A percentile compares a stretch with the other conserved stretches of the same genome.
Evolutionary conservation across 2,888 invertebrate species (phyloP).

Genomic region (Ecdyonurus torrentis): DNA sequence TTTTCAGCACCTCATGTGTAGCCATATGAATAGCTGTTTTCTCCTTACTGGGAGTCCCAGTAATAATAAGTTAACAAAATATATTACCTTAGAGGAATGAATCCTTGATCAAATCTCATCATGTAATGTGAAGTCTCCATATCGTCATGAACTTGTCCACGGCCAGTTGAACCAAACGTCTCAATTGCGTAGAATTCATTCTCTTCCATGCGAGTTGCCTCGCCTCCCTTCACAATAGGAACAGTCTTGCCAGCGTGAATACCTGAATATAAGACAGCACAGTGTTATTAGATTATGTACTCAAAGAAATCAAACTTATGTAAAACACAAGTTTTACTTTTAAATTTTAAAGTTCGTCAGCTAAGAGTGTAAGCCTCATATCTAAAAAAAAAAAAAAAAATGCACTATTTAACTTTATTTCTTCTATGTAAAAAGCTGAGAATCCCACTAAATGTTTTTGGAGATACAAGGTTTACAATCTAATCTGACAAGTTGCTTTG

Average conservation of each 20-base stretch:
- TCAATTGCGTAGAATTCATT: constrained; percentile 99
- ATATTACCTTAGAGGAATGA: constrained; percentile 67
- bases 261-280: constrained; percentile 29
- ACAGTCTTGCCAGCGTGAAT: constrained; percentile 97
- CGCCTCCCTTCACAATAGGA: constrained; percentile 97
- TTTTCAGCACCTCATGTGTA: not conserved
- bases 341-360: no score
- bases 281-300: no score
- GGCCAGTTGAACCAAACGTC: constrained; percentile 97
- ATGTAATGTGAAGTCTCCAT: constrained; percentile 99
- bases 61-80: not conserved
- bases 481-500: no score
- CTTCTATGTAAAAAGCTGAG: no score
- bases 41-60: not conserved
- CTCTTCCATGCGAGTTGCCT: constrained; percentile 96
- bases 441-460: no score
- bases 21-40: not conserved
- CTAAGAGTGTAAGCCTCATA: no score
- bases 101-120: constrained; percentile 89
- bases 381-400: no score
- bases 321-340: no score
- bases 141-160: constrained; percentile 89
- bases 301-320: no score
- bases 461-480: no score
- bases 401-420: no score